Evolutionary conservation across 2,888 invertebrate species (phyloP), one percentile per base, ranked within the genome.

Genomic region (Mythimna pallens): DNA sequence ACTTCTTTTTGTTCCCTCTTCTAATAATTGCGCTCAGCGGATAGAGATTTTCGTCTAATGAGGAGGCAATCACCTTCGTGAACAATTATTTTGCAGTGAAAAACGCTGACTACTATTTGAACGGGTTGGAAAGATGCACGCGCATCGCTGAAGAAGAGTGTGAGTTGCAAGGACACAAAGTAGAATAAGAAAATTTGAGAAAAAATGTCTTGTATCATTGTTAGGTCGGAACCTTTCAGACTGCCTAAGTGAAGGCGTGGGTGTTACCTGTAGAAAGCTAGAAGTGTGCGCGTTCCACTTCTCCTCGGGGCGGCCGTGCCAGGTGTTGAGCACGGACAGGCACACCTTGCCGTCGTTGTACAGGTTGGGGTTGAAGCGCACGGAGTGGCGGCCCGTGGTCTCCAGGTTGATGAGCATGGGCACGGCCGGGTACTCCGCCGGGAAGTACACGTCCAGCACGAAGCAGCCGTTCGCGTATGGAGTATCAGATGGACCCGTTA

Each of bases 261-360:
- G 7, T 8, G 20, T 50, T 80, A 97, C 97, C 96, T 98, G 98
- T 78, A 99, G 97, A 91, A 99, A 99, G 93, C 99, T 99, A 61
- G 99, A 99, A 0, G 99, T 99, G 93, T 99, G 98, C 78, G 99
- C 98, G 95, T 99, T 99, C 99, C 99, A 99, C 93, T 99, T 99
- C 95, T 99, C 99, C 95, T 99, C 99, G 36, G 99, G 99, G 69
- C 99, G 97, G 10, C 99, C 99, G 93, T 99, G 99, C 99, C 99
- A 99, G 4, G 99, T 99, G 95, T 99, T 99, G 83, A 99, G 97
- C 82, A 99, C 98, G 85, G 99, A 99, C 91, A 99, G 97, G 93
- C 99, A 99, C 89, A 96, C 96, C 97, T 99, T 99, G 82, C 99
- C 99, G 95, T 99, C 99, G 96, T 98, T 98, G 95, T 99, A 99